Conservation (phyloP, 2,888 invertebrate species). For the Chironomus tentans region DNA sequence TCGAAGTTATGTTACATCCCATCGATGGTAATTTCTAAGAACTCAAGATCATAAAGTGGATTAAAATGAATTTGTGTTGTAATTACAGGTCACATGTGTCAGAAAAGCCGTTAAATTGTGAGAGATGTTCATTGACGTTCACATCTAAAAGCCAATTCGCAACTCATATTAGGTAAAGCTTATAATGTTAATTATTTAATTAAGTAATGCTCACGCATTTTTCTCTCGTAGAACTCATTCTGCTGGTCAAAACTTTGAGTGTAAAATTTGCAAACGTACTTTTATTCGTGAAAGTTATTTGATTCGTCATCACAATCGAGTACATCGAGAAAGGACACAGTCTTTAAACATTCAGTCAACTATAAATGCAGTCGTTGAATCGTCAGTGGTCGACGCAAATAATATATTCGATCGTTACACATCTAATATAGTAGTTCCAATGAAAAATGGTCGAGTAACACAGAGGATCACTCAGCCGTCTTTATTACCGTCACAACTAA, state of each 20-base stretch:
- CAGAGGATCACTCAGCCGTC: no score
- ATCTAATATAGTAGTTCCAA: neutral
- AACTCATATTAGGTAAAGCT: slow-evolving; percentile 48
- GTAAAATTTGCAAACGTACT: slow-evolving; percentile 62
- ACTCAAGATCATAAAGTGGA: no score
- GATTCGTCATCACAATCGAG: slow-evolving; percentile 67
- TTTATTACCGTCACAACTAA: no score
- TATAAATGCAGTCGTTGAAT: slow-evolving; percentile 45
- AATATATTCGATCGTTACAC: neutral
- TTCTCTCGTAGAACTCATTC: slow-evolving; percentile 51
- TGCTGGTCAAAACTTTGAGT: slow-evolving; percentile 60
- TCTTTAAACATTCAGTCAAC: slow-evolving; percentile 48
- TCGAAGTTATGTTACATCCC: slow-evolving; percentile 71
- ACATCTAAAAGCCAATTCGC: slow-evolving; percentile 67
- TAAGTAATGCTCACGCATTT: no score
- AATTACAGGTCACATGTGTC: slow-evolving; percentile 64
- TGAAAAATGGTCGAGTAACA: no score
- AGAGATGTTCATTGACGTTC: slow-evolving; percentile 62
- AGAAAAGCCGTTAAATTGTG: slow-evolving; percentile 63
- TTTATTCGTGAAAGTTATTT: slow-evolving; percentile 70
- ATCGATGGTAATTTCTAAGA: slow-evolving; percentile 43
- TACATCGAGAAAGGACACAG: slow-evolving; percentile 56
- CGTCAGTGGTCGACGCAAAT: slow-evolving; percentile 25
- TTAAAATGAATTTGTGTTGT: neutral
- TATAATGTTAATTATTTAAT: no score